phyloP scores from a whole-genome alignment of 2,797 vertebrate species.

The Macroramphosus scolopax region DNA sequence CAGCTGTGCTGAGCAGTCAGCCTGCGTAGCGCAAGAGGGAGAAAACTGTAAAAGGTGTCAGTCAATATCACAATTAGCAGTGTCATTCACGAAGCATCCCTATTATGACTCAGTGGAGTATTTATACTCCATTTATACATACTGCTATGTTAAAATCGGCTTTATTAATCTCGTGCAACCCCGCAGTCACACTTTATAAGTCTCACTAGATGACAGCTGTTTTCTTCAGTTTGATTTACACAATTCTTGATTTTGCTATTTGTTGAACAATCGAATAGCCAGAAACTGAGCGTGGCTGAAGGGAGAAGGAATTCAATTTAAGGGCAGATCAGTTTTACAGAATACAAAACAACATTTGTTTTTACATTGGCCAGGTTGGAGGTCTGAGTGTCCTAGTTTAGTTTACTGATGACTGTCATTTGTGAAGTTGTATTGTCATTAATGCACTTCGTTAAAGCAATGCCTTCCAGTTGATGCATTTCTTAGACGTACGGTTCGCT shows the following conservation, averaged over 20 bases:
- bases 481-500: constrained; percentile 28
- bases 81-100: constrained; percentile 20
- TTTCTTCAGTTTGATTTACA: no score
- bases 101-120: background rate
- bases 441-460: constrained; percentile 11
- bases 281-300: no score
- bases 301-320: no score
- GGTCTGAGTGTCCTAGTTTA: no score
- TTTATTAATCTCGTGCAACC: background rate
- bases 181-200: background rate
- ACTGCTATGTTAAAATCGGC: background rate
- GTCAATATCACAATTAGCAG: constrained; percentile 23
- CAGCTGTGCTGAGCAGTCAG: constrained; percentile 57
- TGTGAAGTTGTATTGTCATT: background rate
- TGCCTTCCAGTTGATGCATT: constrained; percentile 23
- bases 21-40: constrained; percentile 20
- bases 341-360: no score
- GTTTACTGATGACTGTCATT: no score
- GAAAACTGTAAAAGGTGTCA: constrained; percentile 23
- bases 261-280: no score
- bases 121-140: no score
- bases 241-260: no score
- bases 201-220: background rate
- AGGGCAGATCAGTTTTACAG: no score
- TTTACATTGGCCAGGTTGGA: no score